Percentiles rank a stretch among this genome's conserved stretches.
Evolutionary conservation across 2,888 invertebrate genomes (phyloP).

Genomic region (Tinea pellionella): DNA sequence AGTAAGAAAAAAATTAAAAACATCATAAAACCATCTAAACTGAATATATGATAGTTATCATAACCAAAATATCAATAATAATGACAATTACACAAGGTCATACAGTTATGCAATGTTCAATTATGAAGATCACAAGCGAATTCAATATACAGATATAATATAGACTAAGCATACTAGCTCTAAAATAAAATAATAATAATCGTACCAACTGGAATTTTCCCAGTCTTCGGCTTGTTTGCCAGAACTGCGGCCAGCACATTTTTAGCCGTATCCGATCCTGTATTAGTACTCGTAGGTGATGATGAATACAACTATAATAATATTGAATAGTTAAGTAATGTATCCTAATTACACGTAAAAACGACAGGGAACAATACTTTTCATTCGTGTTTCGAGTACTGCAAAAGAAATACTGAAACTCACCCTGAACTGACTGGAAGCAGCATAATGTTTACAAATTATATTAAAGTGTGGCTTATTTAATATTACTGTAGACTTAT

Average conservation of each 20-base stretch:
- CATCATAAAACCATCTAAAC: too few species aligned
- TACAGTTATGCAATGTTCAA: background rate
- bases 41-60: too few species aligned
- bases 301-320: constrained; percentile 45
- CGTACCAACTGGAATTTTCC: constrained; percentile 65
- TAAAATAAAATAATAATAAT: constrained; percentile 15
- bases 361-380: constrained; percentile 3
- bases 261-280: constrained; percentile 48
- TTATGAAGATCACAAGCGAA: background rate
- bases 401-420: constrained; percentile 16
- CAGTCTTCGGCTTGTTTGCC: constrained; percentile 60
- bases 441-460: constrained; percentile 44
- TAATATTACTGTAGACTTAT: constrained; percentile 30
- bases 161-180: background rate
- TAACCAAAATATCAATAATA: background rate
- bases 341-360: constrained; percentile 16
- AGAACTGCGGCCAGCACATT: constrained; percentile 62
- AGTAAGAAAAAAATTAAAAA: too few species aligned
- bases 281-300: constrained; percentile 29
- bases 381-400: background rate
- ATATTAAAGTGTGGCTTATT: constrained; percentile 44
- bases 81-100: constrained; percentile 19
- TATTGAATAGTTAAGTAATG: background rate
- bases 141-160: background rate
- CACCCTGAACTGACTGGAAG: constrained; percentile 47